Percentiles rank a stretch among this genome's conserved stretches.
phyloP scores from a whole-genome alignment of 2,797 vertebrate species.

The Oophaga sylvatica region DNA sequence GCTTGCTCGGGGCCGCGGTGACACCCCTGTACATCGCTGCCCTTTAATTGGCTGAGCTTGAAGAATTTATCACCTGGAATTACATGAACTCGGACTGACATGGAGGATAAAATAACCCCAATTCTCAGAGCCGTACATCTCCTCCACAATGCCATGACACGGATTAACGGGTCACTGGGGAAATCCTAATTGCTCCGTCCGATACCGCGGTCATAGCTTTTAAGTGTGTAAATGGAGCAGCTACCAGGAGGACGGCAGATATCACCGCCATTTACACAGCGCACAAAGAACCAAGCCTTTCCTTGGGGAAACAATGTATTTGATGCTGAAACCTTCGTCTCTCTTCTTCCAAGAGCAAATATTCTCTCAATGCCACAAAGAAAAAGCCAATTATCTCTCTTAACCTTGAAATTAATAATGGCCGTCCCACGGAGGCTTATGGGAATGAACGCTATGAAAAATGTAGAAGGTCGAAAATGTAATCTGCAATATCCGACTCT shows the following conservation, averaged over 20 bases:
- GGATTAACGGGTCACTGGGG: not conserved
- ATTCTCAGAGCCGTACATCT: not conserved
- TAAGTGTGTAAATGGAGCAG: constrained; percentile 22
- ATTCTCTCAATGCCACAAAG: constrained; percentile 27
- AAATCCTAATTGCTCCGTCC: constrained; percentile 8
- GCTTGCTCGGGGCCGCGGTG: too few relatives aligned
- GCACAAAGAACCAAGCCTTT: not conserved
- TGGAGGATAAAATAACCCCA: constrained; percentile 7
- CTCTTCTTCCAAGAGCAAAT: constrained; percentile 20
- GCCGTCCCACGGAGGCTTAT: not conserved
- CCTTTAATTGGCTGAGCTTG: not conserved
- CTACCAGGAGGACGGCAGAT: not conserved
- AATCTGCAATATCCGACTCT: not conserved
- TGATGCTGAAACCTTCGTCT: constrained; percentile 23
- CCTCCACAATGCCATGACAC: not conserved
- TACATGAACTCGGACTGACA: constrained; percentile 6
- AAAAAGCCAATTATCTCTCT: constrained; percentile 27
- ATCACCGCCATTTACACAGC: not conserved
- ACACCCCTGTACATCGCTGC: too few relatives aligned
- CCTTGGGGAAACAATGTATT: constrained; percentile 1
- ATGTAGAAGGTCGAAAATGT: constrained; percentile 20
- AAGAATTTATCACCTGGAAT: not conserved
- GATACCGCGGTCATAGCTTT: not conserved
- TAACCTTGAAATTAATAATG: constrained; percentile 43
- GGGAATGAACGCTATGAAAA: not conserved